A percentile compares a stretch with the other conserved stretches of the same genome.
Evolutionary conservation across 2,113 vertebrate genomes (phyloP).

Genomic region (Thymallus thymallus): DNA sequence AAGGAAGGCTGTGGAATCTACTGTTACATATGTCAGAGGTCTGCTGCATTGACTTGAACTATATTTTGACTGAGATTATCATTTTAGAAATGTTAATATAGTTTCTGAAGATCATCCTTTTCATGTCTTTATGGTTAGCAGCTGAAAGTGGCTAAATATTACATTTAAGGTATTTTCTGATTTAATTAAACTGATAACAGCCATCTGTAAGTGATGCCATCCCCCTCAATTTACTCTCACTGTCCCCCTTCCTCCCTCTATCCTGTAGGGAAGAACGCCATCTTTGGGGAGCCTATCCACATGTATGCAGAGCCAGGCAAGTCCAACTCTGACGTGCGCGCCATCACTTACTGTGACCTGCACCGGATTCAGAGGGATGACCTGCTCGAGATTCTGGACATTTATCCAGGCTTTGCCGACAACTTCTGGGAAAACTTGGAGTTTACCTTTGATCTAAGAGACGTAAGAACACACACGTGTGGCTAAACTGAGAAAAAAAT

Average conservation of each 20-base stretch:
- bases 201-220: too few species aligned
- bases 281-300: slow-evolving; percentile 90
- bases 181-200: too few species aligned
- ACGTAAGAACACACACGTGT: slow-evolving; percentile 73
- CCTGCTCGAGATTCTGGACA: slow-evolving; percentile 91
- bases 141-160: too few species aligned
- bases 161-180: too few species aligned
- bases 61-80: too few species aligned
- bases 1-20: slow-evolving; percentile 5
- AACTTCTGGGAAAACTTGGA: slow-evolving; percentile 95
- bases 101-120: too few species aligned
- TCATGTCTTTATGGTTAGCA: too few species aligned
- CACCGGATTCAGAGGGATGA: slow-evolving; percentile 91
- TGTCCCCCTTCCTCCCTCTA: background rate
- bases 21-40: background rate
- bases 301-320: slow-evolving; percentile 87
- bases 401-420: slow-evolving; percentile 91
- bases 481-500: too few species aligned
- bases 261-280: slow-evolving; percentile 87
- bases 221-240: background rate
- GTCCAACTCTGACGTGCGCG: slow-evolving; percentile 85
- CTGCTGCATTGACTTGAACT: too few species aligned
- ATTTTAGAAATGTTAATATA: too few species aligned
- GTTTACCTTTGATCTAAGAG: slow-evolving; percentile 92
- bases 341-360: slow-evolving; percentile 92